Evolutionary conservation across 2,888 invertebrate genomes (phyloP), one percentile per base, ranked within the genome.

Genomic region (Tortrix viridana): DNA sequence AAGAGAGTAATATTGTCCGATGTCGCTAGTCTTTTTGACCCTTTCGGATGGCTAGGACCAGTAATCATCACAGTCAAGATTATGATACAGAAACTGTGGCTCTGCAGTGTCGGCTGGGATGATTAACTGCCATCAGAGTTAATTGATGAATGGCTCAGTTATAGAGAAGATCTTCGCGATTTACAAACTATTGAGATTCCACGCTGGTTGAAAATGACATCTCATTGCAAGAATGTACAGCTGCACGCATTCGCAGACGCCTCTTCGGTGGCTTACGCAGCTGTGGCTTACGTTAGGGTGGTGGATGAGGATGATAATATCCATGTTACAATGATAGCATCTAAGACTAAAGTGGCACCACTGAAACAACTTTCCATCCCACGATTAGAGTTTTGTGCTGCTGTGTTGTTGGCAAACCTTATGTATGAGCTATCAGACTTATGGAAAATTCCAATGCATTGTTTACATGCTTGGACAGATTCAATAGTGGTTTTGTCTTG

Each of bases 221-320:
- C 16, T 12, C 6, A 50, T 22, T 48, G 62, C 49, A 16, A 18
- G 3, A 22, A 61, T 1, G 52, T 67, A 14, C 58, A 69, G 12
- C 22, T 73, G 9, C 72, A 73, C 37, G 72, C 69, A 1, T 73
- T 71, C 54, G 44, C 53, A 1, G 72, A 72, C 56, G 71, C 73
- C 3, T 72, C 70, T 0, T 60, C 41, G 3, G 12, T 19, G 68
- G 23, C 23, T 23, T 23, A 23, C 6, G 23, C 23, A 6, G 23
- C 23, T 5, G 23, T 23, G 23, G 23, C 23, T 23, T 23, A 23
- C 23, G 6, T 23, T 1, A 23, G 23, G 23, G 23, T 23, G 6
- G 23, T 23, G 23, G 23, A 23, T 6, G 23, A 23, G 1, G 5
- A 23, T 23, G 23, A 23, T 6, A 23, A 23, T 23, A 23, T 23